phyloP scores from a whole-genome alignment of 2,113 vertebrate genomes.

The Podarcis muralis region DNA sequence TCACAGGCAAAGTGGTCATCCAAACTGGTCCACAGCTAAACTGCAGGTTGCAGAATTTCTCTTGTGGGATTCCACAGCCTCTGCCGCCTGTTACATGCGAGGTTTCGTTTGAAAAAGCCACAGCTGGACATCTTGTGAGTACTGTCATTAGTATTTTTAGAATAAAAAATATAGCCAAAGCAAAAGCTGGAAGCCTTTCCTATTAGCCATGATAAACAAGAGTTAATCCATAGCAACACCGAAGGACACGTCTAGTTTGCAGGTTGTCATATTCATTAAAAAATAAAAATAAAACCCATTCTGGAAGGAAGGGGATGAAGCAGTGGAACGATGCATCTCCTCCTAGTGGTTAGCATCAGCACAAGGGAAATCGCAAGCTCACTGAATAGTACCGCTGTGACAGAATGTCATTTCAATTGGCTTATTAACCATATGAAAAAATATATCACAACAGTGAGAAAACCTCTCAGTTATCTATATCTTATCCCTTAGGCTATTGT shows the following conservation, averaged over 20 bases:
- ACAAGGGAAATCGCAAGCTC: conserved; percentile 66
- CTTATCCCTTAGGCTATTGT: conserved; percentile 98
- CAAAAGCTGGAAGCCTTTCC: conserved; percentile 46
- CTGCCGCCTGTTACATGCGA: not conserved
- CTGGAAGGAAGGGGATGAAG: not conserved
- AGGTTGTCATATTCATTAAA: conserved; percentile 34
- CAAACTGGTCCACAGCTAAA: not conserved
- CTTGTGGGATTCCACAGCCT: not conserved
- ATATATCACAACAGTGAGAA: conserved; percentile 88
- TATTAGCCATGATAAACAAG: conserved; percentile 57
- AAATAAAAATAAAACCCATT: not conserved
- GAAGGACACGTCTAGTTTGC: conserved; percentile 41
- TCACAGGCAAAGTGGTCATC: not conserved
- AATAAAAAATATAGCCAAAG: conserved; percentile 39
- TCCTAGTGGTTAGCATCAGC: conserved; percentile 80
- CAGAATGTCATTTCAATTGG: conserved; percentile 98
- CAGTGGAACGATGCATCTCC: conserved; percentile 65
- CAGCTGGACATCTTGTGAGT: conserved; percentile 32
- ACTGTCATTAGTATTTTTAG: conserved; percentile 32
- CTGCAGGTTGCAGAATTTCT: not conserved
- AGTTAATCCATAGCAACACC: conserved; percentile 57
- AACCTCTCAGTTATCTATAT: conserved; percentile 92
- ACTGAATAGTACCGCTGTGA: conserved; percentile 73
- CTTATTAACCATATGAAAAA: conserved; percentile 92
- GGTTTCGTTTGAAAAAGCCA: not conserved